Base-by-base conservation (phyloP, 2,888 invertebrate genomes). In the Apodemia duryi region DNA sequence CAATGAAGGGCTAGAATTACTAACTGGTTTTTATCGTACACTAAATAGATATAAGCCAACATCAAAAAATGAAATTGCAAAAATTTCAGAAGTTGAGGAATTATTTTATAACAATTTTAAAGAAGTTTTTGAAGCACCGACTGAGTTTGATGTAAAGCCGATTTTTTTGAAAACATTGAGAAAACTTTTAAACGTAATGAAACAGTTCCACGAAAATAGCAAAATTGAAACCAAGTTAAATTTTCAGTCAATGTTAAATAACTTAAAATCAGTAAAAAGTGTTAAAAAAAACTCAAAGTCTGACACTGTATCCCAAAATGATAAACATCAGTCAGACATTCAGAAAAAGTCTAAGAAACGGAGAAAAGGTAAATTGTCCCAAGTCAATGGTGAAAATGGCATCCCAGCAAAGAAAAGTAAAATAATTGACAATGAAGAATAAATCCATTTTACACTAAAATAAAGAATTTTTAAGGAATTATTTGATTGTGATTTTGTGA, bases 1-100 rank as follows among this genome's bases (percentile, higher is more conserved):
- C 60, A 94, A 93, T 69, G 95, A 96, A 84, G 95, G 95, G 0
- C 75, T 95, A 1, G 95, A 95, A 75, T 83, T 96, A 67, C 78
- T 96, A 61, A 85, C 89, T n/a, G 86, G 93, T 3, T 94, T 95
- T 71, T 96, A 95, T 78, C 89, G 91, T 62, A 94, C 95, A 72
- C 82, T 93, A 13, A 92, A 94, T 73, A 82, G 91, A 68, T 80
- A 75, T 67, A 92, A 92, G 70, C 83, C 87, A 7, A 71, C 73
- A 41, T 68, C 81, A 10, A 84, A 87, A n/a, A 76, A 77, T 52
- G 77, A 82, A 28, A 72, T 84, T 21, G 74, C 71, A 41, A 83
- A 86, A 64, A 74, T 93, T 63, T 72, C 80, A 9, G 81, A 85
- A 64, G 74, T 93, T 64, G 94, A 95, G 74, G 76, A 76, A 1